phyloP scores from a whole-genome alignment of 64 coral and sea anemone genomes.

The Montipora efflorescens region DNA sequence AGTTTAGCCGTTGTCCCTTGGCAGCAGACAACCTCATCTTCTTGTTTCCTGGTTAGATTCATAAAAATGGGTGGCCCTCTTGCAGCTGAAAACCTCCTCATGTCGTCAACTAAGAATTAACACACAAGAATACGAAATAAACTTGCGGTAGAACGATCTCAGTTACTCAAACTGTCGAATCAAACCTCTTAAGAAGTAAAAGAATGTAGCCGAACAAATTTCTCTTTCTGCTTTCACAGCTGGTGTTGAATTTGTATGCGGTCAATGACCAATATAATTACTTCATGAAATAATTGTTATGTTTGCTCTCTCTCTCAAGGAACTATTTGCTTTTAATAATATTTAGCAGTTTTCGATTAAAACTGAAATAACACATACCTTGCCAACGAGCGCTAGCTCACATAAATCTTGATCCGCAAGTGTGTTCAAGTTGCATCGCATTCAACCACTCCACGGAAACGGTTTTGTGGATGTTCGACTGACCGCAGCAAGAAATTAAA shows the following conservation, averaged over 20 bases:
- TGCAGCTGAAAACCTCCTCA: slow-evolving; percentile 12
- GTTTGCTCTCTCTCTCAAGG: neutral
- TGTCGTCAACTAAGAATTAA: neutral
- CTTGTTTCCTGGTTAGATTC: neutral
- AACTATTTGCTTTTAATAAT: neutral
- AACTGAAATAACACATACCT: neutral
- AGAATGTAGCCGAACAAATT: neutral
- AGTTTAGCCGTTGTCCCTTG: slow-evolving; percentile 19
- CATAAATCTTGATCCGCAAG: neutral
- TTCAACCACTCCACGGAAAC: neutral
- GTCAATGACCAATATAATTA: neutral
- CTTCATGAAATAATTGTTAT: neutral
- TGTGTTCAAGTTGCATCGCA: neutral
- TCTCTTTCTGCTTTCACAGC: neutral
- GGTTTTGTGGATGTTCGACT: neutral
- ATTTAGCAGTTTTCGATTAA: neutral
- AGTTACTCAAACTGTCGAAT: neutral
- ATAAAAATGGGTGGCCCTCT: neutral
- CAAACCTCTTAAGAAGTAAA: neutral
- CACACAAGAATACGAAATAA: neutral
- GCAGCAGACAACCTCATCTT: neutral
- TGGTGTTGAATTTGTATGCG: neutral
- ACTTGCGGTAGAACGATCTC: neutral
- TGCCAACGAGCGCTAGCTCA: neutral
- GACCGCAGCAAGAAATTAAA: neutral